phyloP scores from a whole-genome alignment of 2,113 vertebrate genomes.

The Sciurus niger region DNA sequence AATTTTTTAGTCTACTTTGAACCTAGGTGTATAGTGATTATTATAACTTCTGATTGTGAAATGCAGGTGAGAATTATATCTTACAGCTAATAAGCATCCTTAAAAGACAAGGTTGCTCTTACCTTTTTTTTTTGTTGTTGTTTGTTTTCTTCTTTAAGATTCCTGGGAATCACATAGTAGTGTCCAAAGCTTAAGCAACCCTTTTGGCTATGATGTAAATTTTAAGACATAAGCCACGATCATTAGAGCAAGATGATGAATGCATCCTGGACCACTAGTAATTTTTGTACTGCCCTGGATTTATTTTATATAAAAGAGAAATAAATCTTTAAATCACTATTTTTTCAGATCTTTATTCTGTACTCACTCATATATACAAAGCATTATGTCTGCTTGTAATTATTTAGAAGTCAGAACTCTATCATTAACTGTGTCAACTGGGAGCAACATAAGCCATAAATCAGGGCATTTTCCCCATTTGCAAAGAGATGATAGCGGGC shows the following conservation, averaged over 20 bases:
- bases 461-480: background rate
- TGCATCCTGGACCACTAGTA: background rate
- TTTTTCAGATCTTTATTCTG: conserved; percentile 48
- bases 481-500: background rate
- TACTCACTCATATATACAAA: background rate
- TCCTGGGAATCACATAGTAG: conserved; percentile 11
- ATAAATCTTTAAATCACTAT: background rate
- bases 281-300: background rate
- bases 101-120: background rate
- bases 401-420: background rate
- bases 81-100: background rate
- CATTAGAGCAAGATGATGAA: background rate
- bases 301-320: conserved; percentile 53
- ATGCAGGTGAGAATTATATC: background rate
- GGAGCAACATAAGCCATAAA: background rate
- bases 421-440: background rate
- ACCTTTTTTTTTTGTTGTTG: background rate
- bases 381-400: background rate
- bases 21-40: background rate
- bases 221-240: background rate
- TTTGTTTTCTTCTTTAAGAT: background rate
- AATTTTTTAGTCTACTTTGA: background rate
- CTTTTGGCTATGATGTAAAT: background rate
- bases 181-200: background rate
- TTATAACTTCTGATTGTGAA: background rate